phyloP scores from a whole-genome alignment of 2,797 vertebrate genomes.

The Pterois miles region DNA sequence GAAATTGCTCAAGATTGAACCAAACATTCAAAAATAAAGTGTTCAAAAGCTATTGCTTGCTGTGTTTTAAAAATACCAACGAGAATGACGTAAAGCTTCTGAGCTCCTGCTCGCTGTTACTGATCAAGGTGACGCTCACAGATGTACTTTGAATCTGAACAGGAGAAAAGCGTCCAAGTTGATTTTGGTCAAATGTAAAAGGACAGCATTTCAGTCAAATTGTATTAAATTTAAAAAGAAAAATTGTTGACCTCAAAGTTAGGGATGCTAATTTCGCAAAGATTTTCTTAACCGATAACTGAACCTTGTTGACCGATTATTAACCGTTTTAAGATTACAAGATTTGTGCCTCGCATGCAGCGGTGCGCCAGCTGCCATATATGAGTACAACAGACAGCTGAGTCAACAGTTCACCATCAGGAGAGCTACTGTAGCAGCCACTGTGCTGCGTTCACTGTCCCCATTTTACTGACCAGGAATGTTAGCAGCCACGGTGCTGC shows the following conservation, averaged over 20 bases:
- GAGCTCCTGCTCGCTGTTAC: not conserved
- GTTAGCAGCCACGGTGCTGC: no score
- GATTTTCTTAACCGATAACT: no score
- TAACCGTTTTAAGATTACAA: no score
- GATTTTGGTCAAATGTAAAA: not conserved
- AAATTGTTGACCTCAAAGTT: not conserved
- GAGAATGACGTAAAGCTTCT: constrained; percentile 19
- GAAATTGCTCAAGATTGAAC: constrained; percentile 34
- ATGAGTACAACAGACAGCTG: no score
- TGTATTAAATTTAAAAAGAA: not conserved
- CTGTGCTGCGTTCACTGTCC: no score
- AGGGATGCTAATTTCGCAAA: no score
- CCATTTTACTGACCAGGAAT: no score
- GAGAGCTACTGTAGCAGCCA: no score
- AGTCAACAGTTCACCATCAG: no score
- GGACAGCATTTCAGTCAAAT: not conserved
- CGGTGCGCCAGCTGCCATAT: no score
- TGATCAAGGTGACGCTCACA: not conserved
- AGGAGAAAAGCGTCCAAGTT: not conserved
- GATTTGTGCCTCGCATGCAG: no score
- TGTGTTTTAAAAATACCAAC: not conserved
- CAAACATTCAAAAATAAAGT: not conserved
- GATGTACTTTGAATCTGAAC: constrained; percentile 13
- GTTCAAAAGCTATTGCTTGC: not conserved
- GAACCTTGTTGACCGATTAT: no score